Conservation (phyloP, 1,140 invertebrate genomes). For the Calliphora vicina region DNA sequence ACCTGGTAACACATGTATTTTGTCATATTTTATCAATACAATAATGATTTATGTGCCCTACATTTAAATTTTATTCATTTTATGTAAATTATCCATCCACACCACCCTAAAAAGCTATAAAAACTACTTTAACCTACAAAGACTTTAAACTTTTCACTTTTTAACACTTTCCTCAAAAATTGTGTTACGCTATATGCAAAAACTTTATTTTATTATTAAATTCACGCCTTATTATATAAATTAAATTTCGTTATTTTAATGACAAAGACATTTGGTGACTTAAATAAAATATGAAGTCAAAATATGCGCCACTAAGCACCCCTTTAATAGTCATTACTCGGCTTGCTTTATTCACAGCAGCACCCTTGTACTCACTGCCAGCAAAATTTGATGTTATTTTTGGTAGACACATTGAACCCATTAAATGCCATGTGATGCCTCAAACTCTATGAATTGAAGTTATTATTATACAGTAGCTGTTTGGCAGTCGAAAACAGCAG, state of each 20-base stretch:
- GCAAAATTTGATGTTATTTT: too few relatives aligned
- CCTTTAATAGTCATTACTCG: neutral
- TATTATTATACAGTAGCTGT: neutral
- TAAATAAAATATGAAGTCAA: slow-evolving; percentile 9
- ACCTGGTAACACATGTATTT: neutral
- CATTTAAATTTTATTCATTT: neutral
- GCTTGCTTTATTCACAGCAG: neutral
- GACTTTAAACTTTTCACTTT: neutral
- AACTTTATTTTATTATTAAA: neutral
- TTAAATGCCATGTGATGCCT: neutral
- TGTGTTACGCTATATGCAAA: too few relatives aligned
- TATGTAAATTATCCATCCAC: too few relatives aligned
- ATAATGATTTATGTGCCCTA: neutral
- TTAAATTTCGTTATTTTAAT: neutral
- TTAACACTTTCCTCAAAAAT: neutral
- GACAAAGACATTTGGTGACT: neutral
- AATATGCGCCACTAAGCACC: neutral
- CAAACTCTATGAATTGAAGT: neutral
- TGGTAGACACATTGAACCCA: neutral
- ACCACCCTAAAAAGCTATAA: too few relatives aligned
- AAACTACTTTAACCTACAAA: too few relatives aligned
- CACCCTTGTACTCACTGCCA: neutral
- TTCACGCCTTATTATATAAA: neutral
- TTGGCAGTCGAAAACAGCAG: neutral
- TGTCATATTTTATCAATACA: neutral